Percentiles rank a stretch among this genome's conserved stretches.
These are phyloP conservation scores for Xanthostigma xanthostigma DNA, from an alignment of 2,888 invertebrate species.

Conservation along the genomic window DNA sequence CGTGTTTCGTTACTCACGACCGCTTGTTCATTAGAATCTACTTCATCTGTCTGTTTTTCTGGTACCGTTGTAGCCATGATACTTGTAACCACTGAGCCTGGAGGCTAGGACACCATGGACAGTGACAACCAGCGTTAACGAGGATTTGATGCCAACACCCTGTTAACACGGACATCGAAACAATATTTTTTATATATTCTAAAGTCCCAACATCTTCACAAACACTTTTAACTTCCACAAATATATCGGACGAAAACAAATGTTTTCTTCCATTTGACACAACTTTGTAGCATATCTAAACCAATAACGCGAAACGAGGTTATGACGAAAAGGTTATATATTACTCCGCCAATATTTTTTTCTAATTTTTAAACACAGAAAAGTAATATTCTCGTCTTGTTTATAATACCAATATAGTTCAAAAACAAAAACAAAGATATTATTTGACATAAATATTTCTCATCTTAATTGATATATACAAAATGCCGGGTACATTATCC, in stretches of 20 bases:
- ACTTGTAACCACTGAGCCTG: slow-evolving; percentile 27
- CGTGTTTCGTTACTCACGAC: slow-evolving; percentile 13
- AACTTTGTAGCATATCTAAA: slow-evolving; percentile 61
- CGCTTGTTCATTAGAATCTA: slow-evolving; percentile 47
- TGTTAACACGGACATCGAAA: not conserved
- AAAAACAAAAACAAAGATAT: too few relatives aligned
- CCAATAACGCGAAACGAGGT: slow-evolving; percentile 63
- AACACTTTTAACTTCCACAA: too few relatives aligned
- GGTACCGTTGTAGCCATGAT: slow-evolving; percentile 79
- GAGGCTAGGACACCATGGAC: too few relatives aligned
- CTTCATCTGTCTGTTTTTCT: slow-evolving; percentile 68
- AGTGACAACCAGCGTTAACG: too few relatives aligned
- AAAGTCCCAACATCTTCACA: not conserved
- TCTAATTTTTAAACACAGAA: not conserved
- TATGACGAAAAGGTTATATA: slow-evolving; percentile 56
- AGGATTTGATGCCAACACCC: not conserved
- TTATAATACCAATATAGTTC: too few relatives aligned
- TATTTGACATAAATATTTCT: too few relatives aligned
- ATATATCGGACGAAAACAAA: too few relatives aligned
- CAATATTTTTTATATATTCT: not conserved
- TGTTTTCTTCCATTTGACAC: slow-evolving; percentile 25
- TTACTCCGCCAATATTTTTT: slow-evolving; percentile 35
- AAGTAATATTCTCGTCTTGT: too few relatives aligned
- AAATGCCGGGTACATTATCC: slow-evolving; percentile 6
- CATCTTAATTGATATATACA: not conserved